Conservation (phyloP, 2,113 vertebrate genomes). For the Zootoca vivipara region DNA sequence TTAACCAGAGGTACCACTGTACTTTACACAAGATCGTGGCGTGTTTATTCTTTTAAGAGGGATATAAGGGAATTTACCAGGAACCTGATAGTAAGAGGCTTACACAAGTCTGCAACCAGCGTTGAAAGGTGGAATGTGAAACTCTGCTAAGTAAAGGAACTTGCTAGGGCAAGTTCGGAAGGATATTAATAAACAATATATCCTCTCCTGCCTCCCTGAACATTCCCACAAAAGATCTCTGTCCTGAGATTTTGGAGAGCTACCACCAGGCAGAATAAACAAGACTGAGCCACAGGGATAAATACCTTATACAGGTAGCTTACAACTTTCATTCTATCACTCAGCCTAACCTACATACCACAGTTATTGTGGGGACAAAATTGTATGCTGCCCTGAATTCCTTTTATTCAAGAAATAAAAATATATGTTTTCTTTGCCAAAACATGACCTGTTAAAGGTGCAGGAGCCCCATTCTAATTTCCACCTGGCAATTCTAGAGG, state of each 20-base stretch:
- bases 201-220: too few species aligned
- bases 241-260: background rate
- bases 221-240: background rate
- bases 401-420: too few species aligned
- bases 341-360: background rate
- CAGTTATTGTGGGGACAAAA: background rate
- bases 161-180: too few species aligned
- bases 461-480: background rate
- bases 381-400: background rate
- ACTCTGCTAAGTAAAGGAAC: too few species aligned
- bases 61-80: too few species aligned
- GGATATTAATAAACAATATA: too few species aligned
- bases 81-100: too few species aligned
- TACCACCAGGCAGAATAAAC: background rate
- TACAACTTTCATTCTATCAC: background rate
- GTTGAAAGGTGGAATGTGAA: too few species aligned
- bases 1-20: too few species aligned
- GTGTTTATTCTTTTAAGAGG: too few species aligned
- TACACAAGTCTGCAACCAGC: too few species aligned
- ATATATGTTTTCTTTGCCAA: background rate
- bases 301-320: background rate
- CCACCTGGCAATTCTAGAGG: background rate
- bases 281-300: background rate
- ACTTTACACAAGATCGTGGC: too few species aligned
- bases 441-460: background rate